Evolutionary conservation across 2,797 vertebrate genomes (phyloP), one percentile per base, ranked within the genome.

Genomic region (Lycodopsis pacificus): DNA sequence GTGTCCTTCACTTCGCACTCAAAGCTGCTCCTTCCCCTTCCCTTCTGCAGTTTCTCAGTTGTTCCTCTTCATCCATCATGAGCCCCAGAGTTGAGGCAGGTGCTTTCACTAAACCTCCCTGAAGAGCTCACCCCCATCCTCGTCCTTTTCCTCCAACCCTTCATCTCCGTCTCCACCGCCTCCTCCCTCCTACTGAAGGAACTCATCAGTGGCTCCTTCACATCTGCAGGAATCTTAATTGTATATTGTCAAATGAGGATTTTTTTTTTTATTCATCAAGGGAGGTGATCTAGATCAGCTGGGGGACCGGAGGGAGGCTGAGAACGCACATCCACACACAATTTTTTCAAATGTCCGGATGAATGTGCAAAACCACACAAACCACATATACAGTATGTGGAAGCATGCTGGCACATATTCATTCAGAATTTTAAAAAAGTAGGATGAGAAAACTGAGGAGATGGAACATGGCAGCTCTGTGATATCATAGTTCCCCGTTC

Each of bases 171-270:
- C 67, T 74, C 71, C n/a, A 48, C 27, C 27, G 7, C 72, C 73
- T 67, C 19, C 62, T 82, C 77, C 51, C 71, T 77, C 61, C 53
- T 25, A 25, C 65, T 74, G 70, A 80, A 84, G 65, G 73, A 88
- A 82, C 80, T 91, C 89, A 89, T 93, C 89, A 90, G 85, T 44
- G 53, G 51, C 56, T 66, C 68, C 70, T 89, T 91, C 81, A 86
- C 85, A 90, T 89, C 86, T 78, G 85, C 74, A 78, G 73, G 70
- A 73, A 87, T 90, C 81, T 87, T 92, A 90, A 93, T 91, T 90
- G 84, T 87, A 78, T 70, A 89, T 86, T 89, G 85, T 93, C 89
- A 88, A 79, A 85, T 7, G 0, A 40, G 68, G 56, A 38, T 73
- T 80, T 71, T 82, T 76, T 36, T 25, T 67, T 49, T 65, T 56